Base-by-base conservation (phyloP, 2,113 vertebrate genomes). In the Nyctereutes procyonoides region DNA sequence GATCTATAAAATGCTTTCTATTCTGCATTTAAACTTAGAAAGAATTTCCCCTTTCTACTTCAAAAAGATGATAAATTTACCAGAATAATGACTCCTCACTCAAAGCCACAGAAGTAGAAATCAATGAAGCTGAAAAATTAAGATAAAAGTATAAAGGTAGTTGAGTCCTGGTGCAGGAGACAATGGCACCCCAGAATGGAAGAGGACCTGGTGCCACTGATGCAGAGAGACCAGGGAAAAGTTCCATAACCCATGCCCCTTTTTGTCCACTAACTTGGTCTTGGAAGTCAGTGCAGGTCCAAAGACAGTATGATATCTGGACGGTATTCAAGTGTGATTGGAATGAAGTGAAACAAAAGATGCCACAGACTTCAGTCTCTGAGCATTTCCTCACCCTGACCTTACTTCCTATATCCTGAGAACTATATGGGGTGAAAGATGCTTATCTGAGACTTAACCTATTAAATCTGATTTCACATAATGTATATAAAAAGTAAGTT, bases 1-100 rank as follows among this genome's bases (percentile, higher is more conserved):
- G 19, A 88, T n/a, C 38, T 76, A 28, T 90, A 82, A 94, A 85
- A 82, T 28, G 30, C 53, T 7, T 15, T 69, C 19, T 48, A 69
- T 53, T 94, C 24, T 71, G 17, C 65, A 90, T 80, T 95, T 92
- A 58, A 73, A 95, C 22, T 93, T 79, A 71, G 60, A 89, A 80
- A 88, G 26, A n/a, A 35, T 48, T 92, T 60, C 15, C 24, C 28
- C 53, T 74, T 95, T 80, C 14, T 81, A 63, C 93, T 91, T 93
- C 35, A 90, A 84, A 91, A 60, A 60, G 30, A 53, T 63, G 69
- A n/a, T 32, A 83, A 93, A 55, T 26, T 22, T 71, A 63, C 48
- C 20, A 53, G 12, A 43, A 35, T 2, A 32, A 4, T 56, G 53
- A 15, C 22, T 19, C 16, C 26, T 80, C 35, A 63, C 3, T 35